Base-by-base conservation (phyloP, 2,113 vertebrate species). In the Clarias magur region DNA sequence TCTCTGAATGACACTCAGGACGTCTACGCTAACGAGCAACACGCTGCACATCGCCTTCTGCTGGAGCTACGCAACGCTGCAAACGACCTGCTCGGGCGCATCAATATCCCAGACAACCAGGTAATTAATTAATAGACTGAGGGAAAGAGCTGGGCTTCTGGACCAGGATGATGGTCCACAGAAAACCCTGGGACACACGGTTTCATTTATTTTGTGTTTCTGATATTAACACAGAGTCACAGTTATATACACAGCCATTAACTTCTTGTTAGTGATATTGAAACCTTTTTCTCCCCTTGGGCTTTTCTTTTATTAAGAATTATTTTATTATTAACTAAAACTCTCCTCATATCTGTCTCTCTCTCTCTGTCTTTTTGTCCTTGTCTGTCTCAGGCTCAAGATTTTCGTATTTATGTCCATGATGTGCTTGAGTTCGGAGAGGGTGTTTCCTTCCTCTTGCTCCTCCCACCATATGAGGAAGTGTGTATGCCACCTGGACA, bases 401-500 rank as follows among this genome's bases (percentile, higher is more conserved):
- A 97, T 72, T 97, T 98, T 91, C 96, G 97, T n/a, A 92, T 98
- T 86, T 98, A 98, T 92, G 96, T 95, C 88, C 96, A 97, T 80
- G 97, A 98, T 89, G 97, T 98, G 89, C 92, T 98, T 88, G 97
- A 98, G 83, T 97, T 97, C 30, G 96, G 96, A 53, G 95, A 94
- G 59, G 95, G 96, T 75, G 96, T 98, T 87, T 98, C 97, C 80
- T 96, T 98, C 89, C 93, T 98, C 79, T 93, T 98, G 30, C 94
- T 98, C 68, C 92, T 98, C 88, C 97, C 97, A 56, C 96, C 97
- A 0, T 97, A 96, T 0, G 97, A 98, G 0, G 96, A 97, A 0
- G 97, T 98, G 85, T 98, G 97, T 91, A 96, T 96, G 0, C 96
- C 96, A 53, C 97, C 97, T 0, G 97, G 97, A 60, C 97, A 98